Evolutionary conservation across 2,113 vertebrate genomes (phyloP).

Genomic region (Tichodroma muraria): DNA sequence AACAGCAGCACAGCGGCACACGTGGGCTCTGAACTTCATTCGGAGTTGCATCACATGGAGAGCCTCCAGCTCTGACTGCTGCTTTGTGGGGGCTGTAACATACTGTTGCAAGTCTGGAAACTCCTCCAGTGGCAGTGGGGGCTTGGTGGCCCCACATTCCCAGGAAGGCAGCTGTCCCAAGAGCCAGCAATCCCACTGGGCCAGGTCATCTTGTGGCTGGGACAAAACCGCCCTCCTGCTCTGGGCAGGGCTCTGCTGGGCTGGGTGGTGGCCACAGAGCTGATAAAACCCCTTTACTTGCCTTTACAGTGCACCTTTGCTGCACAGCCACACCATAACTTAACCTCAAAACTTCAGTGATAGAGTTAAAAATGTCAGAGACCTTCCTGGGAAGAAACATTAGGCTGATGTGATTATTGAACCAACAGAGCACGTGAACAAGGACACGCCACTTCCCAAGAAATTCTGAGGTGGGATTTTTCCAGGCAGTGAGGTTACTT

Average conservation of each 20-base stretch:
- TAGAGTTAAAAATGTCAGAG: neutral
- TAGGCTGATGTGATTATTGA: neutral
- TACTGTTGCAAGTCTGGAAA: neutral
- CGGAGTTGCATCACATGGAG: neutral
- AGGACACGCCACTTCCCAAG: neutral
- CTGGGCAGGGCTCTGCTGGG: neutral
- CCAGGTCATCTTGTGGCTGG: neutral
- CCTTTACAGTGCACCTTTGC: neutral
- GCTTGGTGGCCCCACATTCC: neutral
- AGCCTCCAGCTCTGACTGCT: neutral
- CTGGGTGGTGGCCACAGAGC: neutral
- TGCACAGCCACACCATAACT: neutral
- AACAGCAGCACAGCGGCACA: neutral
- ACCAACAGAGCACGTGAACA: accelerated
- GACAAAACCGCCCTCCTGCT: neutral
- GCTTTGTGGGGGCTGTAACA: neutral
- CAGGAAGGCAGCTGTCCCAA: neutral
- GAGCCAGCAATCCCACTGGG: neutral
- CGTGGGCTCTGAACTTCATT: neutral
- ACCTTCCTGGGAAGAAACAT: neutral
- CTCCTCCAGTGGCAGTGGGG: neutral
- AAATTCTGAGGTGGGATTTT: neutral
- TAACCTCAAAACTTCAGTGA: neutral
- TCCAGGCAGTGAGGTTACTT: neutral
- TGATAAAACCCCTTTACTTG: neutral